Base-by-base conservation (phyloP, 2,888 invertebrate species). In the Argynnis bischoffii region DNA sequence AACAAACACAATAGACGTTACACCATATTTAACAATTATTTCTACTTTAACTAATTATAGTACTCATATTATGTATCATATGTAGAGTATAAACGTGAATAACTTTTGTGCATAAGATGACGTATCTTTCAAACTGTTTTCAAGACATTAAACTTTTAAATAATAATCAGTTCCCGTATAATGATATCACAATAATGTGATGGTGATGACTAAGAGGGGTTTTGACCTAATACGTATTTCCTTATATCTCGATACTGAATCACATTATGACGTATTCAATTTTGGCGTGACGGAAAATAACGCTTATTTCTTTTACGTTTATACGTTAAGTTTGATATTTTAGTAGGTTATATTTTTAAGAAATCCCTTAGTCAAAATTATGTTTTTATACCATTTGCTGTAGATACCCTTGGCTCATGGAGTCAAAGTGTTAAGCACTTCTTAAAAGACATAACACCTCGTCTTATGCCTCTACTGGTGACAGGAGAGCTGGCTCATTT, bases 151-250 rank as follows among this genome's bases (percentile, higher is more conserved):
- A 31, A 55, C 31, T 51, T 50, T 59, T 26, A 26, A 46, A 26
- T 35, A 59, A 53, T 57, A 26, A 53, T 57, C 31, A 59, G 55
- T 31, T 16, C n/a, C 4, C 18, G 11, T 14, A 6, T 60, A 47
- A 35, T 66, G 21, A 48, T 18, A 60, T 66, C 66, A 60, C 59
- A 66, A 47, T 59, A 54, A 41, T 41, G 2, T 41, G 8, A 41
- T 54, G 16, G 16, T 41, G 54, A 53, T 69, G 69, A 69, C 63
- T 69, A 69, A 69, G 54, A 63, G 55, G 59, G 63, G 54, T 59
- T 66, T 66, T 35, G 56, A 63, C 65, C 53, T 65, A 66, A 69
- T 59, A 57, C 63, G 57, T 57, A 54, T 63, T 66, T 66, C 46
- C 65, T 54, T 53, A 66, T 55, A 46, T 35, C 47, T 50, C 51